Percentiles rank a stretch among this genome's conserved stretches.
These are phyloP conservation scores for Anomalospiza imberbis DNA, from an alignment of 2,797 vertebrate species.

Conservation along the genomic window DNA sequence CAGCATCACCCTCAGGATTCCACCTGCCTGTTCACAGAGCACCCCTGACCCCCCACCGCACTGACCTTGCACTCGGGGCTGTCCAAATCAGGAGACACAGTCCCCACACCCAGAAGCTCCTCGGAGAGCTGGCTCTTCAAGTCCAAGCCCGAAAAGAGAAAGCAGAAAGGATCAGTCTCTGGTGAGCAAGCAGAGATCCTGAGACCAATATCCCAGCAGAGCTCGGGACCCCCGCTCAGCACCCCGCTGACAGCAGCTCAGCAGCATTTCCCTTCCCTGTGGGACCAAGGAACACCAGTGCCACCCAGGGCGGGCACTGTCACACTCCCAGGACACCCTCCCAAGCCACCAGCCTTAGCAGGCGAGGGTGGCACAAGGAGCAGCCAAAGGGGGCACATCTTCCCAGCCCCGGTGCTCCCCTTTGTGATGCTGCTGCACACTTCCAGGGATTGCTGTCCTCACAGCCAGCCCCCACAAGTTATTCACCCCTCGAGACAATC, in stretches of 20 bases:
- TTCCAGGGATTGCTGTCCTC: not conserved
- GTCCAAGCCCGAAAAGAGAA: not conserved
- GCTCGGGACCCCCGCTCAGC: not conserved
- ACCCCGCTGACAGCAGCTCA: not conserved
- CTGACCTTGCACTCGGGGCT: constrained; percentile 46
- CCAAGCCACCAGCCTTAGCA: accelerated
- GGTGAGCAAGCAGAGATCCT: not conserved
- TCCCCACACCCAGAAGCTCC: constrained; percentile 58
- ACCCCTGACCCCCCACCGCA: not conserved
- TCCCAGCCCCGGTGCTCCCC: not conserved
- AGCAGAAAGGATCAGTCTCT: not conserved
- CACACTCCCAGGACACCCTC: not conserved
- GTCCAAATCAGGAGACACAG: constrained; percentile 50
- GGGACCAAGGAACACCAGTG: not conserved
- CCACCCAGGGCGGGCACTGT: not conserved
- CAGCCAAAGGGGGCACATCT: not conserved
- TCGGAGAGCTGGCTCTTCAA: constrained; percentile 61
- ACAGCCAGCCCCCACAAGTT: not conserved
- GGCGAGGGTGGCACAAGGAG: accelerated
- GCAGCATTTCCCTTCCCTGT: not conserved
- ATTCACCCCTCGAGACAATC: accelerated
- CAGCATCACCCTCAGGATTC: accelerated
- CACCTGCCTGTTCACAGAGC: not conserved
- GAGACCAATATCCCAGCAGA: not conserved
- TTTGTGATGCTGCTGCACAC: not conserved